Base-by-base conservation (phyloP, 2,797 vertebrate species). In the Channa striata region DNA sequence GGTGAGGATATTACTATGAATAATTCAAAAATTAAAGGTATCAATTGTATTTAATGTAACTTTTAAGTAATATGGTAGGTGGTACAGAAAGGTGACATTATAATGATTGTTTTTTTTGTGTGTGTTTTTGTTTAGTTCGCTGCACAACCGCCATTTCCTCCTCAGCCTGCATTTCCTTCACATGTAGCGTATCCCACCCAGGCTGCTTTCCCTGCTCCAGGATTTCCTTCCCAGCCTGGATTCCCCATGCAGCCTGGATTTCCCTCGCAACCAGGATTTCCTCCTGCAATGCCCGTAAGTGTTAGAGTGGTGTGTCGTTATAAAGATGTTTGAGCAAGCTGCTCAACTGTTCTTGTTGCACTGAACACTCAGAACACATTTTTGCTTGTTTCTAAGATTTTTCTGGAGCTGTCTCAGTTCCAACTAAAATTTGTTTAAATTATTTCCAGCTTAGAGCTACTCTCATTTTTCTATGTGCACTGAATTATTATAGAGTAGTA, bases 1-100 rank as follows among this genome's bases (percentile, higher is more conserved):
- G 84, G 93, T 94, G 68, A 92, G 91, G 34, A 66, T 20, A 37
- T 1, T 17, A 20, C 1, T 10, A 53, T 2, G n/a, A 37, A 23
- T 0, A 47, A 21, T 6, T 30, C 2, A 11, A 47, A 30, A 57
- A 23, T 1, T 17, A 43, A 14, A 46, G 33, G 2, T 16, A 10
- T 49, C 8, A 1, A 4, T 12, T 36, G 49, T 69, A 6, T 49
- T 52, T 56, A 11, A 20, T 68, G 25, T 44, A 57, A 11, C 25
- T 30, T 30, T 4, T 30, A 30, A 30, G 6, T 30, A 30, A 20
- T 12, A 48, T 43, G 50, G 36, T 12, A 14, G 14, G 36, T 12
- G 11, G 14, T 1, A 42, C 19, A n/a, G 25, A 48, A 43, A 19
- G 1, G 1, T 14, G 2, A 37, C 11, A 19, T 49, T 66, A 34